Base-by-base conservation (phyloP, 2,797 vertebrate genomes). In the Melanotaenia pygmaea region DNA sequence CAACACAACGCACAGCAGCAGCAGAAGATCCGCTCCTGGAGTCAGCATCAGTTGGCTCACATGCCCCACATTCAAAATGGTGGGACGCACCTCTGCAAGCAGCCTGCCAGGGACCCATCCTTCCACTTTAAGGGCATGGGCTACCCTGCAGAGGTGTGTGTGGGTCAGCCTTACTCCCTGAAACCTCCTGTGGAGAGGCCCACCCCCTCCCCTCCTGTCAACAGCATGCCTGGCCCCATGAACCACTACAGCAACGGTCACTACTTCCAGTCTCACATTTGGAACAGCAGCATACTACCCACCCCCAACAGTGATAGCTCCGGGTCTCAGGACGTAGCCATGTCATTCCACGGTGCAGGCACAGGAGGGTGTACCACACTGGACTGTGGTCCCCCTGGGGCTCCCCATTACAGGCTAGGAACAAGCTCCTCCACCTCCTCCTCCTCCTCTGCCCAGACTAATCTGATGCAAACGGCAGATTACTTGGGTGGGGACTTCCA, bases 221-320 rank as follows among this genome's bases (percentile, higher is more conserved):
- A 95, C 45, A 93, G 96, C 83, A 95, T 98, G 94, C 89, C 96
- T 18, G 96, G 96, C 67, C 93, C 94, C 50, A 86, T 98, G 93
- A 93, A 91, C 51, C 94, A 94, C 90, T 99, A 98, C 69, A 94
- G 96, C 72, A 99, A 98, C 2, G 97, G 97, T 88, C 97, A 98
- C 93, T 99, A 98, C 93, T 99, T 98, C 84, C 94, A 95, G 85
- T 90, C 93, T 50, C 96, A 96, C 82, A 81, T 98, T 85, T 99
- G 98, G 98, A 98, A 96, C 94, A 98, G 96, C 95, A 97, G 97
- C 95, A 97, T 99, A 84, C 95, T 99, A 84, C 98, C 98, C 90
- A 99, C 98, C 0, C 98, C 98, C 87, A 99, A 98, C 94, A 99
- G 98, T 90, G 98, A 99, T 95, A 99, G 97, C 95, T 99, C 98